Conservation (phyloP, 1,140 invertebrate species). For the Anastrepha obliqua region DNA sequence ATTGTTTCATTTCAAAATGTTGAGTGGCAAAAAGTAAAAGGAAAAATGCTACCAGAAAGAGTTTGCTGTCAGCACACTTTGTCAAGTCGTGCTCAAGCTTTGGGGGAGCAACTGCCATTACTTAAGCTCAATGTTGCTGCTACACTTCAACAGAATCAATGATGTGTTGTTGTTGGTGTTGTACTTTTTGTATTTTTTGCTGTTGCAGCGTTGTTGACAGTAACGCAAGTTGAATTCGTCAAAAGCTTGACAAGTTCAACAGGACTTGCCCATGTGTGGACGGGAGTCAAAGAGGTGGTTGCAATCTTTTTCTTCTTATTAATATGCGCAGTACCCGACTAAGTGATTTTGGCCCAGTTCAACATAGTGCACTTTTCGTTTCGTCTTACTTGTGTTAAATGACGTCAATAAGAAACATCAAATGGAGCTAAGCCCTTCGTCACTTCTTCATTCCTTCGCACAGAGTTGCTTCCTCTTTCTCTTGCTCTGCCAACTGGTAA, state of each 20-base stretch:
- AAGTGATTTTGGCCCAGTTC: too few species aligned
- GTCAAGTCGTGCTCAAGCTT: slow-evolving; percentile 18
- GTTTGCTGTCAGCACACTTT: slow-evolving; percentile 47
- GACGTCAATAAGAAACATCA: too few species aligned
- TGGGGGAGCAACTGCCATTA: neutral
- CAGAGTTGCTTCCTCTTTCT: too few species aligned
- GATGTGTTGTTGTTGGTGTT: neutral
- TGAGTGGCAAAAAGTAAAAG: neutral
- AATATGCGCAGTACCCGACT: too few species aligned
- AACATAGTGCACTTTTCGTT: too few species aligned
- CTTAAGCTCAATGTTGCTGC: slow-evolving; percentile 14
- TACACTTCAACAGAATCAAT: slow-evolving; percentile 1
- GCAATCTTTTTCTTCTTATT: too few species aligned
- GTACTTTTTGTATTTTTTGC: neutral
- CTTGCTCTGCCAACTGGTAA: too few species aligned
- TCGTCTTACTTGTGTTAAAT: too few species aligned
- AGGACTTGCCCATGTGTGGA: neutral
- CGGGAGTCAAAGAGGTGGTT: too few species aligned
- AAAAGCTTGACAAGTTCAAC: neutral
- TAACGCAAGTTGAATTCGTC: slow-evolving; percentile 23
- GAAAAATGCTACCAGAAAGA: neutral
- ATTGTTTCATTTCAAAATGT: slow-evolving; percentile 33
- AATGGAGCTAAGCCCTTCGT: too few species aligned
- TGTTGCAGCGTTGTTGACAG: neutral
- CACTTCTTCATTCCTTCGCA: too few species aligned